Conservation (phyloP, 1,140 invertebrate species). For the Heliconius eleuchia region DNA sequence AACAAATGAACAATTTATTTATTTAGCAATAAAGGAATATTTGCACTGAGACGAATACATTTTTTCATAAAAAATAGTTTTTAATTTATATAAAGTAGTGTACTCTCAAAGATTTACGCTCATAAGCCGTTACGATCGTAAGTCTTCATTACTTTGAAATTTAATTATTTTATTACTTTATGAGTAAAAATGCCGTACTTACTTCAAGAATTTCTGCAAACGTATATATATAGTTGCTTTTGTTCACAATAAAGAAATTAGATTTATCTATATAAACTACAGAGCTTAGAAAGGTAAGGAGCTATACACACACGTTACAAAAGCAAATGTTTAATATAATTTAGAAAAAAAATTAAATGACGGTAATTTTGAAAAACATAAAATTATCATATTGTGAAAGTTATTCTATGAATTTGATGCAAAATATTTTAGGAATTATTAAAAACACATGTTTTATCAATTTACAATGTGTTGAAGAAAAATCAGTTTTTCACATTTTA, state of each 20-base stretch:
- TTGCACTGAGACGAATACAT: not conserved
- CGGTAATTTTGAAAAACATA: too few species aligned
- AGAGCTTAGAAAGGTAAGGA: too few species aligned
- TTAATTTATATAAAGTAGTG: not conserved
- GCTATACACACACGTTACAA: too few species aligned
- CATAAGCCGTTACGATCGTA: not conserved
- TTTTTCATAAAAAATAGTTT: not conserved
- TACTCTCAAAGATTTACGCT: not conserved
- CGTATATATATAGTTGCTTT: too few species aligned
- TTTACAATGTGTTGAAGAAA: too few species aligned
- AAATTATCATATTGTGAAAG: too few species aligned
- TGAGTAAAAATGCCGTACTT: not conserved
- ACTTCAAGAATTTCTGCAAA: not conserved
- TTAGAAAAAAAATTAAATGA: too few species aligned
- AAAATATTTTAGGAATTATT: too few species aligned
- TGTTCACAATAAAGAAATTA: not conserved
- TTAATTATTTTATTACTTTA: not conserved
- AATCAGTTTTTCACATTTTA: too few species aligned
- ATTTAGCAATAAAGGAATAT: not conserved
- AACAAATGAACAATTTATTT: not conserved
- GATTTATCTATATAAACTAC: not conserved
- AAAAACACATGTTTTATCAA: too few species aligned
- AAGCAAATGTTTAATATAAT: too few species aligned
- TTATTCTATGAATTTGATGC: too few species aligned
- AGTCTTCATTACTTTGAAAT: constrained; percentile 1